Conservation (phyloP, 2,888 invertebrate species). For the Thera obeliscata region DNA sequence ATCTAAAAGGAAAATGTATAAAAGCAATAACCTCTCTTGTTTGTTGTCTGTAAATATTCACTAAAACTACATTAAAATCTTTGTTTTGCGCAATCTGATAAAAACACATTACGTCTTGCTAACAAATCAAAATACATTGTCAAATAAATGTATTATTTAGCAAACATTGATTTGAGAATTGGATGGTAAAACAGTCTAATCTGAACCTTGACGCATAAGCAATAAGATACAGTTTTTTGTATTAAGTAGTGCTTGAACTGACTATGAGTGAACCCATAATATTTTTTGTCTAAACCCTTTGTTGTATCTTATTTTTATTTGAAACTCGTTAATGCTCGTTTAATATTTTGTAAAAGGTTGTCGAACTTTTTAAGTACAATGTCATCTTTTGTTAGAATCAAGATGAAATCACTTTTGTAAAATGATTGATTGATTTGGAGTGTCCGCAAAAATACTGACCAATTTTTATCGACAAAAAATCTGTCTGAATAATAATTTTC, state of each 20-base stretch:
- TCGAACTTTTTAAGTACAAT: constrained; percentile 50
- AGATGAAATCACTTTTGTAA: constrained; percentile 24
- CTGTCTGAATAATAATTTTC: no score
- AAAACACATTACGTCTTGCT: neutral
- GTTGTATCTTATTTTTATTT: constrained; percentile 39
- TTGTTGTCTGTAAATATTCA: no score
- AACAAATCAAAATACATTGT: neutral
- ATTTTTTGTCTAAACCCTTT: constrained; percentile 35
- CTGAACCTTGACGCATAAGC: neutral
- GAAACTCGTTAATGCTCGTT: constrained; percentile 48
- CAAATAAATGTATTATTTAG: neutral
- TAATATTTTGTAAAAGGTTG: constrained; percentile 47
- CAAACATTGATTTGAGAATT: no score
- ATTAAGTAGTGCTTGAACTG: constrained; percentile 5
- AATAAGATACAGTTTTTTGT: constrained; percentile 6
- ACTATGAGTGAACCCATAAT: constrained; percentile 20
- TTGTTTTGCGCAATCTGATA: no score
- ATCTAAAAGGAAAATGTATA: no score
- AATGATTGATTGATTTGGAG: constrained; percentile 9
- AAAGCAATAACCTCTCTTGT: no score
- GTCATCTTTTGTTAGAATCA: constrained; percentile 42
- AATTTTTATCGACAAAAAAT: neutral
- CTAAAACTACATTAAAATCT: no score
- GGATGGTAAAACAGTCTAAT: neutral
- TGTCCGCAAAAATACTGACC: neutral